These are phyloP conservation scores for Cheilosia vulpina DNA, from an alignment of 2,888 invertebrate species.

Conservation along the genomic window DNA sequence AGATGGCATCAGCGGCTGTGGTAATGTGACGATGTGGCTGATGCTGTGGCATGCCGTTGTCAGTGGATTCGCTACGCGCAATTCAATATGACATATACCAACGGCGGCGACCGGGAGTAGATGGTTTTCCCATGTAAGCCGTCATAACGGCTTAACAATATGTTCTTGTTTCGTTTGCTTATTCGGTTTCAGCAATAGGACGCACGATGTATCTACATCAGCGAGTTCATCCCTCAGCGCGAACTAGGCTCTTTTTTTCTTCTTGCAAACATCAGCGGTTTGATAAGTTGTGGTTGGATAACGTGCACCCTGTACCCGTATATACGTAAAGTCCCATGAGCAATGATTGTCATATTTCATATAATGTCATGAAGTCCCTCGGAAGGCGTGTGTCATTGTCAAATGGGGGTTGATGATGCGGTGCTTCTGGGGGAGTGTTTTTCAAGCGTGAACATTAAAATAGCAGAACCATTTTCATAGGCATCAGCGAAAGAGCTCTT, in stretches of 20 bases:
- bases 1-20: conserved; percentile 43
- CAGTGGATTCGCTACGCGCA: conserved; percentile 17
- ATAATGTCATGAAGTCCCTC: conserved; percentile 24
- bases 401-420: neutral
- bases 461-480: no score
- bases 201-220: neutral
- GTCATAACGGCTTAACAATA: conserved; percentile 22
- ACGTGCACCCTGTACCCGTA: neutral
- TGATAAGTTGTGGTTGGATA: conserved; percentile 22
- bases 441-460: no score
- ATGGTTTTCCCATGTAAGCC: conserved; percentile 44
- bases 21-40: conserved; percentile 15
- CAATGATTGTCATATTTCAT: conserved; percentile 32
- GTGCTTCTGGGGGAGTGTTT: no score
- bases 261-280: neutral
- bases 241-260: neutral
- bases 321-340: conserved; percentile 4
- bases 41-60: neutral
- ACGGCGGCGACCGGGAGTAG: conserved; percentile 15
- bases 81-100: conserved; percentile 40
- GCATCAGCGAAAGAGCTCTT: no score
- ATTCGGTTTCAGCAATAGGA: neutral
- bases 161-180: conserved; percentile 19
- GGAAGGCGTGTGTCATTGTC: neutral
- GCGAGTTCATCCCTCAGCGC: conserved; percentile 3